Conservation (phyloP, 2,113 vertebrate genomes). For the Equus quagga region DNA sequence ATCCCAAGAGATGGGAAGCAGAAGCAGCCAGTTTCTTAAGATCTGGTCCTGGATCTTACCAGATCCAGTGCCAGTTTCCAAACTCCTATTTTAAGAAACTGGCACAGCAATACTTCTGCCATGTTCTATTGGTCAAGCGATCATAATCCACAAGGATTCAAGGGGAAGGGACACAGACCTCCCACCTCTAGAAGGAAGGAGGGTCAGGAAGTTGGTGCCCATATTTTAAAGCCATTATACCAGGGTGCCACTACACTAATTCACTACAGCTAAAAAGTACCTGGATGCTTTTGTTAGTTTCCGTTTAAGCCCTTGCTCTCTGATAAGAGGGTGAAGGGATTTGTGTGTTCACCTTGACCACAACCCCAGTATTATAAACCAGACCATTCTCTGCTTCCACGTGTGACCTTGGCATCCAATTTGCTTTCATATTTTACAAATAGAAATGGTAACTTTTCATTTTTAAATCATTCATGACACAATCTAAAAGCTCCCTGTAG, state of each 20-base stretch:
- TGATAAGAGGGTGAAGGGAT: neutral
- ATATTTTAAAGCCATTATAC: neutral
- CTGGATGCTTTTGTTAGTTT: neutral
- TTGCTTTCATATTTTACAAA: constrained; percentile 59
- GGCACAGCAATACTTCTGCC: neutral
- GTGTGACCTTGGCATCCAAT: constrained; percentile 6
- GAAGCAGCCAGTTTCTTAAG: neutral
- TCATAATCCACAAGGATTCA: neutral
- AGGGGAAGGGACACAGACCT: neutral
- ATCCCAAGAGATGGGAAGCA: neutral
- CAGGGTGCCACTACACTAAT: neutral
- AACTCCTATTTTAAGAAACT: constrained; percentile 20
- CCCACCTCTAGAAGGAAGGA: neutral
- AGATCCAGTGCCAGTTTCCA: neutral
- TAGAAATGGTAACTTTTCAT: constrained; percentile 19
- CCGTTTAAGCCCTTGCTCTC: neutral
- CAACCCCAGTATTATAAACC: neutral
- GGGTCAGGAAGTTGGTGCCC: neutral
- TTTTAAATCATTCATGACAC: neutral
- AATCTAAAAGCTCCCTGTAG: neutral
- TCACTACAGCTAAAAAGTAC: neutral
- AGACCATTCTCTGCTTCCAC: constrained; percentile 19
- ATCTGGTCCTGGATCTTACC: neutral
- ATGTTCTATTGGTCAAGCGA: neutral
- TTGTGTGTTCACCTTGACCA: constrained; percentile 7